Conservation (phyloP, 2,888 invertebrate genomes). For the Chymomyza amoena region DNA sequence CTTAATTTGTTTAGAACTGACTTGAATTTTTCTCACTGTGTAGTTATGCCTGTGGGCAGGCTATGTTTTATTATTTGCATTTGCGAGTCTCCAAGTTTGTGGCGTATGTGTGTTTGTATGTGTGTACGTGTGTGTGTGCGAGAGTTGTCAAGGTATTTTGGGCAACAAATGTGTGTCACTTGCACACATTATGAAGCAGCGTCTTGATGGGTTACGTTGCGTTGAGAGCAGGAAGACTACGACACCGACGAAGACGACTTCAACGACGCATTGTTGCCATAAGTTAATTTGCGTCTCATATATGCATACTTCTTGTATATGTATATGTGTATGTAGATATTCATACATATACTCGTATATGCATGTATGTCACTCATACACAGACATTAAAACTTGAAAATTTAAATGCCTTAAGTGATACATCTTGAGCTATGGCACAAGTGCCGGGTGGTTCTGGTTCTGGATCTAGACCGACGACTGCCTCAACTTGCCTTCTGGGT, state of each 20-base stretch:
- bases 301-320: conserved; percentile 43
- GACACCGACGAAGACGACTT: conserved; percentile 36
- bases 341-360: conserved; percentile 29
- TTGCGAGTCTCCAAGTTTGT: conserved; percentile 39
- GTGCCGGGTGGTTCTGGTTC: conserved; percentile 12
- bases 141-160: conserved; percentile 55
- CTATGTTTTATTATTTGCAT: neutral
- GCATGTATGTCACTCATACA: conserved; percentile 57
- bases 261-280: conserved; percentile 57
- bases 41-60: conserved; percentile 17
- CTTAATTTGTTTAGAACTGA: neutral
- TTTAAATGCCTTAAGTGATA: conserved; percentile 64
- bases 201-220: neutral
- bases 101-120: conserved; percentile 17
- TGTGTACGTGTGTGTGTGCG: conserved; percentile 11
- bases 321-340: conserved; percentile 42
- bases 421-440: conserved; percentile 48
- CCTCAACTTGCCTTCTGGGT: conserved; percentile 5
- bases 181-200: conserved; percentile 8
- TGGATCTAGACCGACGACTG: neutral
- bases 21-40: neutral
- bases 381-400: conserved; percentile 66
- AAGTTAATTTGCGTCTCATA: conserved; percentile 67
- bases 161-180: conserved; percentile 65
- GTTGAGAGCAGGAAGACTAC: conserved; percentile 6